Conservation (phyloP, 37 sponge, comb jelly and placozoan species). For the Mnemiopsis leidyi region DNA sequence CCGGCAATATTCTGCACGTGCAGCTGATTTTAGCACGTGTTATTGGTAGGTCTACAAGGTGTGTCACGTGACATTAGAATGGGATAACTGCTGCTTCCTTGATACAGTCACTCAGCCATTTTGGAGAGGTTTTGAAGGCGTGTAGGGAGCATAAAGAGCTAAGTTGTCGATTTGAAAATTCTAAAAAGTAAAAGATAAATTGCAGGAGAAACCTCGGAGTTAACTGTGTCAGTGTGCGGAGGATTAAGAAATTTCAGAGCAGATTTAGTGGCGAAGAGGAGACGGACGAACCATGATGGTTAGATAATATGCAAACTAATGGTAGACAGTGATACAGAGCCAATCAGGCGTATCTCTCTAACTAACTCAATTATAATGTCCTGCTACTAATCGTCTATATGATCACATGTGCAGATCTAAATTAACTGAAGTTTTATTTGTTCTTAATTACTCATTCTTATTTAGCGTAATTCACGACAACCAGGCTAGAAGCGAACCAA, state of each 20-base stretch:
- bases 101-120: no score
- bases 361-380: background rate
- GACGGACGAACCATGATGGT: background rate
- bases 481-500: background rate
- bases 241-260: background rate
- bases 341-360: background rate
- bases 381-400: background rate
- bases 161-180: no score
- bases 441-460: background rate
- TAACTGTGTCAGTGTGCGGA: background rate
- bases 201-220: no score
- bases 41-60: no score
- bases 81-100: no score
- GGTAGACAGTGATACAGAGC: background rate
- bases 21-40: no score
- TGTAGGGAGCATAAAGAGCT: no score
- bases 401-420: background rate
- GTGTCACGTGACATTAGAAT: no score
- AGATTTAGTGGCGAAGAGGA: background rate
- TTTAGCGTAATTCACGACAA: background rate
- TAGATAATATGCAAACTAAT: background rate
- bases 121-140: no score
- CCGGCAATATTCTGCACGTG: no score
- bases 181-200: no score
- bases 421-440: no score